Evolutionary conservation across 2,888 invertebrate species (phyloP), one percentile per base, ranked within the genome.

Genomic region (Diogma glabrata): DNA sequence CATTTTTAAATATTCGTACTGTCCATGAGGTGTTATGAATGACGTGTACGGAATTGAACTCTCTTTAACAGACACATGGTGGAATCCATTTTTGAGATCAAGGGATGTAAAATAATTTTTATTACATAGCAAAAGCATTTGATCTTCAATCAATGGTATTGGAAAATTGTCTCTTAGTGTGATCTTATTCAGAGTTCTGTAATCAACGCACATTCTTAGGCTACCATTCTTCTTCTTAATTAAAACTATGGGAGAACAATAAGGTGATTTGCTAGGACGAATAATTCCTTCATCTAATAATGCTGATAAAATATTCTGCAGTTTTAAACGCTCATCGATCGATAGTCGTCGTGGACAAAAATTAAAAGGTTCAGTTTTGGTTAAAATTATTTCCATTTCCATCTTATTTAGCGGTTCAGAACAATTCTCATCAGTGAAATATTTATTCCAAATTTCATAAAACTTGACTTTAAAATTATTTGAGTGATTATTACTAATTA

Each of bases 1-100:
- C 57, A 61, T 58, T 20, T 52, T 54, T 6, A 53, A 7, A 38
- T 52, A 61, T 53, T 61, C 60, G 36, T 52, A 60, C 40, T 60
- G 60, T 5, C 61, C 60, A 14, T 56, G 33, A 5, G 57, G 58
- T 8, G 58, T 57, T 2, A 60, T 54, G 43, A 60, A 59, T 3
- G 55, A 51, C 3, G 57, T 58, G 45, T 52, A 57, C 22, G 53
- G 51, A 12, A 57, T 53, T 4, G 58, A 58, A 9, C 56, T 53
- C n/a, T 52, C 48, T 3, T 52, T 50, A 30, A 60, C 47, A 3
- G 19, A 20, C 7, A 59, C 45, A 30, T 59, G 58, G 40, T 57
- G 52, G 33, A 60, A 60, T 3, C 57, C 59, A 48, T 52, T 57
- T 47, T 53, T 56, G n/a, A 59, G 19, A 53, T 61, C 59, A 6